Evolutionary conservation across 1,140 invertebrate species (phyloP), one percentile per base, ranked within the genome.

Genomic region (Phenacoccus solenopsis): DNA sequence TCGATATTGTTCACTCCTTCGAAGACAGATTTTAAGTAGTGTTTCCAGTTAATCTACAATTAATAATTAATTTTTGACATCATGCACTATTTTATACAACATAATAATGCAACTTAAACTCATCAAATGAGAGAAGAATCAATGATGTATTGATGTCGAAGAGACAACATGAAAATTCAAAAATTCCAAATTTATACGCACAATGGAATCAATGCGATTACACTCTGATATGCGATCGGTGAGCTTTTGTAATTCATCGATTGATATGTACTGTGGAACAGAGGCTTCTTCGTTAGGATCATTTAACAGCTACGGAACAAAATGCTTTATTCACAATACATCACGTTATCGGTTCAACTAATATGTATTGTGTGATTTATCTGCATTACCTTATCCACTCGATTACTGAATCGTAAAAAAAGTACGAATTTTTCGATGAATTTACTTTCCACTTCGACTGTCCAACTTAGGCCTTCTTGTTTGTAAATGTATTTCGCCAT

Each of bases 21-120:
- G 71, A 70, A 75, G n/a, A 75, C n/a, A 21, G 67, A 49, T 38
- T 69, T 61, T 24, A 75, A 61, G 38, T 72, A 75, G 12, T 69
- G 20, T 32, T 68, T 56, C 72, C 72, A 74, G 30, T 73, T 64
- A 27, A 75, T 72, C 75, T 75, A 69, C 68, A n/a, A 24, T 20
- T 20, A 9, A 9, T 9, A 24, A 59, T n/a, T 70, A 72, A 64
- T n/a, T 56, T 38, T 67, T 16, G 28, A 61, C 22, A 69, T 28
- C 28, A 71, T 20, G 24, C 9, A 10, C 10, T 13, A n/a, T 9
- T 61, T 7, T 9, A 10, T 16, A 28, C 7, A 70, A 69, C 10
- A 70, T 67, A 28, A 9, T 9, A n/a, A n/a, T n/a, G n/a, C n/a
- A n/a, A n/a, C n/a, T n/a, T n/a, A n/a, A n/a, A n/a, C n/a, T n/a